These are phyloP conservation scores for Lucilia cuprina DNA, from an alignment of 1,140 invertebrate species.

Conservation along the genomic window DNA sequence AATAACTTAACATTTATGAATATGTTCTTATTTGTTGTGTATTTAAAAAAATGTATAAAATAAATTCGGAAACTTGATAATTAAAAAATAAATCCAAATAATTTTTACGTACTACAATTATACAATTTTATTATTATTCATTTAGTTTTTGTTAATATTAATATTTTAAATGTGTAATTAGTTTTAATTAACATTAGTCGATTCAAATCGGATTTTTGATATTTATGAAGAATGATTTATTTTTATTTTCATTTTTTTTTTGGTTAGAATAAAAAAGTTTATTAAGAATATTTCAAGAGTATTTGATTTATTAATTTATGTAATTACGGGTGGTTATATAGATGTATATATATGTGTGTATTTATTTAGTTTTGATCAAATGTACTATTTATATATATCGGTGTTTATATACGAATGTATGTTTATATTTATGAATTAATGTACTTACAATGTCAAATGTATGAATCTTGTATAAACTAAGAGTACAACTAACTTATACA, in stretches of 20 bases:
- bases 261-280: background rate
- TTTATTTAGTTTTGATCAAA: background rate
- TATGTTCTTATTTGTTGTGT: background rate
- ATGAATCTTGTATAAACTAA: too few species aligned
- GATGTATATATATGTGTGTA: background rate
- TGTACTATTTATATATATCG: background rate
- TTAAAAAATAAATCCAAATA: background rate
- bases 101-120: background rate
- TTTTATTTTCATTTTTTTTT: background rate
- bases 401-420: background rate
- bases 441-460: too few species aligned
- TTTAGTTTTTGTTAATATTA: too few species aligned
- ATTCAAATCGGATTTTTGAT: background rate
- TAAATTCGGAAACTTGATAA: background rate
- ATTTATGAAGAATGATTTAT: background rate
- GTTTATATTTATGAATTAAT: background rate
- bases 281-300: conserved; percentile 3
- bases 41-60: background rate
- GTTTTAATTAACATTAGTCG: background rate
- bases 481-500: too few species aligned
- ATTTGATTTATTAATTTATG: background rate
- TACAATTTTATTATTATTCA: too few species aligned
- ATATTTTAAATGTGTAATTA: background rate
- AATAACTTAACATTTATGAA: background rate
- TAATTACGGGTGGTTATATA: background rate